Conservation (phyloP, 2,888 invertebrate species). For the Temnothorax ravouxi region DNA sequence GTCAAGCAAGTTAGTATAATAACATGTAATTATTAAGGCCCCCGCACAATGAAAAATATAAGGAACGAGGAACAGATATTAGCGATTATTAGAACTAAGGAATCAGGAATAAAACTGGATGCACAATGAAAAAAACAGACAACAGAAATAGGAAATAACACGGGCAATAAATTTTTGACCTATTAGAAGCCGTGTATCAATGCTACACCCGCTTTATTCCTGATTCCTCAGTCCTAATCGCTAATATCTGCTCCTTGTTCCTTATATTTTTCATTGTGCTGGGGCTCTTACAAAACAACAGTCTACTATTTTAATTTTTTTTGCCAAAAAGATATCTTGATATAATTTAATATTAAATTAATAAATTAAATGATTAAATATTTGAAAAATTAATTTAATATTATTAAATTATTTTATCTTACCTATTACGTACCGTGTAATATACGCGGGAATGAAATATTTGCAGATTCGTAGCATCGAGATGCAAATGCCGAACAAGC, state of each 20-base stretch:
- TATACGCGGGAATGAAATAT: constrained; percentile 12
- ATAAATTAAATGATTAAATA: not conserved
- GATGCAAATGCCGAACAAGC: constrained; percentile 94
- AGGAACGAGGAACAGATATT: too few species aligned
- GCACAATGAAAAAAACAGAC: too few species aligned
- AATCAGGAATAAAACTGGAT: too few species aligned
- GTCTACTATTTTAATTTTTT: not conserved
- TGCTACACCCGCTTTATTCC: too few species aligned
- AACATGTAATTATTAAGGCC: not conserved
- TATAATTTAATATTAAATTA: constrained; percentile 3
- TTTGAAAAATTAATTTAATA: not conserved
- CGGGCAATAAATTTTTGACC: too few species aligned
- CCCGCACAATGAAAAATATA: too few species aligned
- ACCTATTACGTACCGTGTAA: not conserved
- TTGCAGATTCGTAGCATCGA: constrained; percentile 90
- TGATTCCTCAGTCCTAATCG: too few species aligned
- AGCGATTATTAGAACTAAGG: too few species aligned
- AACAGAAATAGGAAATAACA: too few species aligned
- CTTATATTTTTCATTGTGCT: too few species aligned
- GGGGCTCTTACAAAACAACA: not conserved
- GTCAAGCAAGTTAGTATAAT: constrained; percentile 25
- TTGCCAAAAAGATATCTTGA: not conserved
- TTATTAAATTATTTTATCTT: not conserved
- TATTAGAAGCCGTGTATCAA: too few species aligned
- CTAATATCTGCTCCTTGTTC: too few species aligned